Evolutionary conservation across 2,797 vertebrate species (phyloP), one percentile per base, ranked within the genome.

Genomic region (Alcedo quadribrachys): DNA sequence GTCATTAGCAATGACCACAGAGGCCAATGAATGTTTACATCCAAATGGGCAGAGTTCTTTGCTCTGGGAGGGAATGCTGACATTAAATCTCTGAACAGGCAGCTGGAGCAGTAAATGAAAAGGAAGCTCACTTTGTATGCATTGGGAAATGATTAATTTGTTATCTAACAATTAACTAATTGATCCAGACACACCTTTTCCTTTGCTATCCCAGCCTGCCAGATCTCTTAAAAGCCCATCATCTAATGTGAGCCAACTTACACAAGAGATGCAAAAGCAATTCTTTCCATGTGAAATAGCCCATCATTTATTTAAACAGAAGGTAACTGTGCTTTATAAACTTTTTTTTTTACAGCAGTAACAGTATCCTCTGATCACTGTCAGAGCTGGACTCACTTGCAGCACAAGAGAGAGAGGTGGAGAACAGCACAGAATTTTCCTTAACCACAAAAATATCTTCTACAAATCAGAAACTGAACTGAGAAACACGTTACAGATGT

Each of bases 131-230:
- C 30, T 85, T 63, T 82, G 78, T 79, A 40, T 68, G 53, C 81
- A 68, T 3, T 87, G 65, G 78, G 73, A 86, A 55, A 84, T 33
- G 70, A 70, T 27, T 80, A 1, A 58, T 82, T 94, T 87, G 54
- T 87, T 90, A 91, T 40, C 85, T 77, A 78, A 82, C 54, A 80
- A 79, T 82, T 89, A 81, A 87, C 37, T 61, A 85, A 75, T 45
- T 87, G 83, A 94, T 85, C 42, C 75, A 87, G 61, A 62, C 65
- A 91, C 71, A 89, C 76, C 75, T 94, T 90, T 78, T 80, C 84
- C 86, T 75, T 20, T 55, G 30, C 60, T 73, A 15, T 33, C 57
- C 63, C 68, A 80, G 60, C 48, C 61, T 77, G 78, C 43, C 65
- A 73, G 69, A 33, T 57, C 67, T 74, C 87, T 81, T 5, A 22